A percentile compares a stretch with the other conserved stretches of the same genome.
These are phyloP conservation scores for Aleiodes testaceus DNA, from an alignment of 2,888 invertebrate genomes.

Conservation along the genomic window DNA sequence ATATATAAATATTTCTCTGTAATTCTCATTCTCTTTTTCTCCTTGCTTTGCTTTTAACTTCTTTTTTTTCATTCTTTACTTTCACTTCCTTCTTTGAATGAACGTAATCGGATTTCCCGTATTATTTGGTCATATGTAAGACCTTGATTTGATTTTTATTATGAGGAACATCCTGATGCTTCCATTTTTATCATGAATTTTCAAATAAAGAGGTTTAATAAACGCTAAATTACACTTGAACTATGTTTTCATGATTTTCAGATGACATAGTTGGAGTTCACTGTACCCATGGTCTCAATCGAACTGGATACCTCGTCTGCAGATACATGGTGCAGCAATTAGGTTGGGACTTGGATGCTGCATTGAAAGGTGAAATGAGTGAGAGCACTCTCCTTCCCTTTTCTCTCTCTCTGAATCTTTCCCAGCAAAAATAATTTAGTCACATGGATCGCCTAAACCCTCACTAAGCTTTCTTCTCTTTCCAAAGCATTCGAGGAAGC, in stretches of 20 bases:
- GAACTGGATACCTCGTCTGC: constrained; percentile 86
- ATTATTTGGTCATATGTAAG: too few relatives aligned
- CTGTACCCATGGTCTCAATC: constrained; percentile 88
- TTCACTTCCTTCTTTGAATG: constrained; percentile 25
- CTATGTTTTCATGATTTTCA: constrained; percentile 69
- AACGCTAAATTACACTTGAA: not conserved
- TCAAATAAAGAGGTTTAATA: not conserved
- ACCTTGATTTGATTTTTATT: too few relatives aligned
- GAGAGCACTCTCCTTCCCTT: constrained; percentile 22
- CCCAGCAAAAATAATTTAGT: constrained; percentile 51
- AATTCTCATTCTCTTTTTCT: constrained; percentile 21
- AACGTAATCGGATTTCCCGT: not conserved
- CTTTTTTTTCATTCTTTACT: constrained; percentile 20
- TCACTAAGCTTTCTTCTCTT: constrained; percentile 50
- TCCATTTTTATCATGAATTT: too few relatives aligned
- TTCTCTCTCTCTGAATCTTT: constrained; percentile 34
- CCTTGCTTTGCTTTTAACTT: constrained; percentile 17
- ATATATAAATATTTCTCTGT: constrained; percentile 36
- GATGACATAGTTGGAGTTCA: constrained; percentile 85
- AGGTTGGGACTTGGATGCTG: constrained; percentile 75
- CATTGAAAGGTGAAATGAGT: constrained; percentile 76
- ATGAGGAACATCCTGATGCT: too few relatives aligned
- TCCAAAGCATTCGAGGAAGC: constrained; percentile 78
- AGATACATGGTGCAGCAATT: constrained; percentile 79
- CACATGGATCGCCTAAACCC: too few relatives aligned